Conservation (phyloP, 2,113 vertebrate genomes). For the Bothrops jararaca region DNA sequence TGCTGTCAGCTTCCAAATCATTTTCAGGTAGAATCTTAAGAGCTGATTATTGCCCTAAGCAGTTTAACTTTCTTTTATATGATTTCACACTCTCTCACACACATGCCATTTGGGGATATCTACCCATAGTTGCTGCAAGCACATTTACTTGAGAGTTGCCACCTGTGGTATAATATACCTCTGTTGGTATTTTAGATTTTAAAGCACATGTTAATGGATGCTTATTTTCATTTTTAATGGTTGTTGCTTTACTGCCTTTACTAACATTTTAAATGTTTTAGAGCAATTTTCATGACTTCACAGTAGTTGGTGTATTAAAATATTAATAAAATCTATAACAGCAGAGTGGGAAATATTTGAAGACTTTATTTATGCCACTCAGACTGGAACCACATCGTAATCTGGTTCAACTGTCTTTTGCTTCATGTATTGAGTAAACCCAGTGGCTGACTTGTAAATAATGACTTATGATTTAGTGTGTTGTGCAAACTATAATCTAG, state of each 20-base stretch:
- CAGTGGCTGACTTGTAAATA: not conserved
- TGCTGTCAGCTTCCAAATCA: not conserved
- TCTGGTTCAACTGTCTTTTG: not conserved
- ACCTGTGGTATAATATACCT: not conserved
- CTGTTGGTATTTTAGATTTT: not conserved
- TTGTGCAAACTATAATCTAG: not conserved
- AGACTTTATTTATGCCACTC: not conserved
- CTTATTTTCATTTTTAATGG: not conserved
- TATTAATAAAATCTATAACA: not conserved
- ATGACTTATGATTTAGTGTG: not conserved
- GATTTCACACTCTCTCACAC: not conserved
- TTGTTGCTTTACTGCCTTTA: not conserved
- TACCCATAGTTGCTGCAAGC: not conserved
- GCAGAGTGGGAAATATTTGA: not conserved
- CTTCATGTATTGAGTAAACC: not conserved
- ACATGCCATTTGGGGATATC: not conserved
- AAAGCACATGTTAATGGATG: not conserved
- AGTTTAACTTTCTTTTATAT: not conserved
- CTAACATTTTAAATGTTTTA: not conserved
- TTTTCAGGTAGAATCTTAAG: not conserved
- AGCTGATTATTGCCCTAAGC: not conserved
- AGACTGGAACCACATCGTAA: not conserved
- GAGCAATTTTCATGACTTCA: not conserved
- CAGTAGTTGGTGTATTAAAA: not conserved
- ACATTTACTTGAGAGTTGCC: not conserved